Conservation (phyloP, 2,797 vertebrate genomes). For the Acridotheres tristis region DNA sequence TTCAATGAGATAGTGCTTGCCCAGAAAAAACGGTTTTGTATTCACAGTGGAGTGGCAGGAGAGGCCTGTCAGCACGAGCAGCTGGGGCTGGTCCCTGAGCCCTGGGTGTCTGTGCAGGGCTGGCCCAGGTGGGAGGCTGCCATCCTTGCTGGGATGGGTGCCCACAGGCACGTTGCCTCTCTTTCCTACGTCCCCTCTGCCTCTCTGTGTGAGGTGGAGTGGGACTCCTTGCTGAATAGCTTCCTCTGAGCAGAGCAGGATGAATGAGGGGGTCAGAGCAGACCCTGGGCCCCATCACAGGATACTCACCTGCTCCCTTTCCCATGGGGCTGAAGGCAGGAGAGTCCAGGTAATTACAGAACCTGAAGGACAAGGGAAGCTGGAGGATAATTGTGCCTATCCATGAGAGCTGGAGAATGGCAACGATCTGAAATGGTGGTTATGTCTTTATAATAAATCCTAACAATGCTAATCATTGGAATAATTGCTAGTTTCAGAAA, state of each 20-base stretch:
- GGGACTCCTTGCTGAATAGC: background rate
- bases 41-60: background rate
- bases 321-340: background rate
- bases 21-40: conserved; percentile 32
- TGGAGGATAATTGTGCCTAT: background rate
- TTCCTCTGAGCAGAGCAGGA: background rate
- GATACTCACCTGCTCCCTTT: background rate
- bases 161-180: fast-evolving
- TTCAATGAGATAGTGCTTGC: conserved; percentile 32
- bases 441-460: background rate
- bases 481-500: conserved; percentile 41
- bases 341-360: background rate
- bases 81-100: background rate
- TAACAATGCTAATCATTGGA: background rate
- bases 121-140: background rate
- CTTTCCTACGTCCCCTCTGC: background rate
- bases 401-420: background rate
- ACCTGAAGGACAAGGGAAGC: background rate
- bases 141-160: background rate
- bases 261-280: background rate
- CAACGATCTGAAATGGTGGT: background rate
- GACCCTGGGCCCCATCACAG: background rate
- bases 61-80: background rate
- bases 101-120: background rate
- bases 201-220: background rate